Percentiles rank a stretch among this genome's conserved stretches.
phyloP scores from a whole-genome alignment of 2,113 vertebrate genomes.

The Pipa parva region DNA sequence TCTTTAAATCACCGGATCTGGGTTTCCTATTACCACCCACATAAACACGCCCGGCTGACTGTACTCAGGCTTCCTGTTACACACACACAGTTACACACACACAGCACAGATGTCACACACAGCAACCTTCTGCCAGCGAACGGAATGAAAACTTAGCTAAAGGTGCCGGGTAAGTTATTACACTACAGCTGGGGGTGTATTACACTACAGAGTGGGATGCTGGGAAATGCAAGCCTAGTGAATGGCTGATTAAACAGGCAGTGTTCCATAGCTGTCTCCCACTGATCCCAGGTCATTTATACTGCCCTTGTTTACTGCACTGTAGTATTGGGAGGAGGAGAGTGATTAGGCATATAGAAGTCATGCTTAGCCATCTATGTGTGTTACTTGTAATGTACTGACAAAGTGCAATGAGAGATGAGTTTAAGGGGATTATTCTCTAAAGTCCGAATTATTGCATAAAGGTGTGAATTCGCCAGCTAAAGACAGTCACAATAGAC shows the following conservation, averaged over 20 bases:
- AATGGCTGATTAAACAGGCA: neutral
- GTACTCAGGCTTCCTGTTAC: conserved; percentile 34
- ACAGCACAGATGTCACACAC: conserved; percentile 29
- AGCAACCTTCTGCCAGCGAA: neutral
- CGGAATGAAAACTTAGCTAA: neutral
- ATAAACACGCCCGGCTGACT: conserved; percentile 34
- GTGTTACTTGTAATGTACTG: no score
- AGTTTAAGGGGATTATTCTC: no score
- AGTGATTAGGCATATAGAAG: no score
- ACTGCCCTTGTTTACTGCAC: neutral
- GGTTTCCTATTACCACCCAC: conserved; percentile 31
- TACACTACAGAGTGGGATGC: neutral
- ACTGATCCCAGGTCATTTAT: no score
- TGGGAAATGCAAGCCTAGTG: neutral
- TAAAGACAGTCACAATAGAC: no score
- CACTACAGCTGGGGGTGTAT: neutral
- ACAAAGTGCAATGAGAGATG: no score
- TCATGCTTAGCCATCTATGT: no score
- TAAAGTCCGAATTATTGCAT: no score
- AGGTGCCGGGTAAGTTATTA: conserved; percentile 17
- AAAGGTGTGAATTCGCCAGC: no score
- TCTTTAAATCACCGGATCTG: conserved; percentile 22
- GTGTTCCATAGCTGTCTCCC: neutral
- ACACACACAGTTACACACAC: conserved; percentile 27
- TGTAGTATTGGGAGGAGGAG: no score